Evolutionary conservation across 2,797 vertebrate species (phyloP).

Genomic region (Acanthurus lineatus): DNA sequence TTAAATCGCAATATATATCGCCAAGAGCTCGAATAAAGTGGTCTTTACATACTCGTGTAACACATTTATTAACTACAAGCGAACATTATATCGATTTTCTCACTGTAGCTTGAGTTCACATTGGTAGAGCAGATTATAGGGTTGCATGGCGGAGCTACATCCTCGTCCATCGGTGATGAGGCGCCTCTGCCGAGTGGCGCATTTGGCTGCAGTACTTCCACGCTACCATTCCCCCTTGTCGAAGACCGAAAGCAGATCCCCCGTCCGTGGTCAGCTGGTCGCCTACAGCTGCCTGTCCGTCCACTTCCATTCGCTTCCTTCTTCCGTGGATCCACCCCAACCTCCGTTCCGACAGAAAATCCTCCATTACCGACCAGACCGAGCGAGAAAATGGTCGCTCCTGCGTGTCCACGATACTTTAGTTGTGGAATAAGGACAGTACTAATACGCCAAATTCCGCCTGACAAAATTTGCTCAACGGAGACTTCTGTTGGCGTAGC

Average conservation of each 20-base stretch:
- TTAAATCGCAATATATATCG: not conserved
- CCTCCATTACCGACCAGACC: constrained; percentile 80
- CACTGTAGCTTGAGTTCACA: constrained; percentile 10
- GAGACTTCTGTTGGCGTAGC: constrained; percentile 63
- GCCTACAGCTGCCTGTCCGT: constrained; percentile 87
- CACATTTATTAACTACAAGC: constrained; percentile 37
- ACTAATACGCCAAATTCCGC: constrained; percentile 68
- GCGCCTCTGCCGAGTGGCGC: constrained; percentile 83
- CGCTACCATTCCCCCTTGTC: constrained; percentile 84
- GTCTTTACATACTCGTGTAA: not conserved
- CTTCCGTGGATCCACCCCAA: constrained; percentile 88
- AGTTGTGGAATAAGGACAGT: constrained; percentile 54
- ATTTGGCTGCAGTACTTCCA: constrained; percentile 85
- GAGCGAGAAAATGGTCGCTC: constrained; percentile 79
- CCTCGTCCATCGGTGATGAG: constrained; percentile 83
- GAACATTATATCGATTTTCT: not conserved
- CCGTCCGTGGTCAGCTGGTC: constrained; percentile 89
- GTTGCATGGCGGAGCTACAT: constrained; percentile 83
- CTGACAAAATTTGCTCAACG: constrained; percentile 65
- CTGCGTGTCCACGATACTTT: constrained; percentile 60
- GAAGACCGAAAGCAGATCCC: constrained; percentile 88
- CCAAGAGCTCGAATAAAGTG: constrained; percentile 1
- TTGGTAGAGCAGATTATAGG: constrained; percentile 46
- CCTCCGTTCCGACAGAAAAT: constrained; percentile 79
- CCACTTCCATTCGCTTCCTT: constrained; percentile 85